Evolutionary conservation across 2,888 invertebrate species (phyloP).

Genomic region (Troides helena): DNA sequence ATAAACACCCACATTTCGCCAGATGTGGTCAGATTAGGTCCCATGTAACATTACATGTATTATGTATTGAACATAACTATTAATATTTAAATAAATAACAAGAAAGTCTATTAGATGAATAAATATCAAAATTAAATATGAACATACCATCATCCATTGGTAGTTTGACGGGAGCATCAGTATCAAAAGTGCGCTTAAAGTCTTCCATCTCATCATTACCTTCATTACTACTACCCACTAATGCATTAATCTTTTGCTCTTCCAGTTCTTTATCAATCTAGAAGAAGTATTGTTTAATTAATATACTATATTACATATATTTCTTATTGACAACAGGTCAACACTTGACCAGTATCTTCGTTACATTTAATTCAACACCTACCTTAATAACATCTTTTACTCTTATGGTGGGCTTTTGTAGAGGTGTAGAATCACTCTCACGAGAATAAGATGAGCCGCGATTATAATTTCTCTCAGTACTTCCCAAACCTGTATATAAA

Average conservation of each 20-base stretch:
- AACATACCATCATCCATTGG: conserved; percentile 59
- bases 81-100: too few relatives aligned
- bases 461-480: conserved; percentile 50
- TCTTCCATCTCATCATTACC: conserved; percentile 52
- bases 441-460: conserved; percentile 52
- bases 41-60: too few relatives aligned
- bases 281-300: background rate
- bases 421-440: conserved; percentile 47
- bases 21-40: too few relatives aligned
- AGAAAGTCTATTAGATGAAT: too few relatives aligned
- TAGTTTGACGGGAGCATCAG: conserved; percentile 64
- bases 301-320: too few relatives aligned
- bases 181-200: conserved; percentile 48
- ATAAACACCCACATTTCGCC: too few relatives aligned
- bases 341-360: too few relatives aligned
- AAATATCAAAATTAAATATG: too few relatives aligned
- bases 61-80: too few relatives aligned
- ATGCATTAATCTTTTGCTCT: conserved; percentile 64
- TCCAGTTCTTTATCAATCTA: conserved; percentile 73
- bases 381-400: conserved; percentile 72
- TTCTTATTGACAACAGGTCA: too few relatives aligned
- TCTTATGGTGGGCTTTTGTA: conserved; percentile 67
- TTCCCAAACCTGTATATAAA: conserved; percentile 56
- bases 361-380: conserved; percentile 2
- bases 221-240: conserved; percentile 47